Base-by-base conservation (phyloP, 2,888 invertebrate genomes). In the Fragum fragum region DNA sequence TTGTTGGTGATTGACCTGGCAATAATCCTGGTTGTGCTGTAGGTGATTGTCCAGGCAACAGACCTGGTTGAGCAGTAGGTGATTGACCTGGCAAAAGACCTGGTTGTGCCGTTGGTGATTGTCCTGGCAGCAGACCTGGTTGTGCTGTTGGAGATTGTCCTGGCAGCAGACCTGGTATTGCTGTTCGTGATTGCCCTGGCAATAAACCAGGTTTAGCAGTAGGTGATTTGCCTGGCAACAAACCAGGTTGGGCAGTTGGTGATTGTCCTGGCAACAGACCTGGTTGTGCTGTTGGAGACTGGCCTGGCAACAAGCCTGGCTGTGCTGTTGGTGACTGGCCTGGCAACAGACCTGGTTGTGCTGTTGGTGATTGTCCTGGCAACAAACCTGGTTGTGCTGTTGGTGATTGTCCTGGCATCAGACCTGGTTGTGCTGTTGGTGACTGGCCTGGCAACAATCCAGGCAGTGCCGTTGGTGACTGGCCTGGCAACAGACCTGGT, bases 241-340 rank as follows among this genome's bases (percentile, higher is more conserved):
- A 28, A 23, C 52, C 63, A 72, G 86, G 81, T 21, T 63, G 57
- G 2, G 86, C 75, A 57, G 83, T 86, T 61, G 86, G 83, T 79
- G 79, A 29, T 28, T 69, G 57, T 23, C 77, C 81, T 63, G 83
- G 63, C 14, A 39, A 23, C 2, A 61, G 23, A 23, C 76, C 69
- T 76, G 86, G 86, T 32, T 69, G 63, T 11, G 83, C 81, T 29
- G 83, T 83, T 79, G 86, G 83, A 42, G 83, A 76, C n/a, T 68
- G 39, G 1, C 81, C 78, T 26, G 78, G 23, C 0, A 39, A 26
- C 6, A 71, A 5, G 18, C 75, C 73, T 75, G 83, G 80, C 28
- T 61, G 36, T 2, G 86, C 79, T 32, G 66, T 52, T 47, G 79
- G 73, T 61, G 74, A 36, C 16, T 74, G 66, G 14, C 74, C 73